Percentiles rank a stretch among this genome's conserved stretches.
These are phyloP conservation scores for Pseudomyrmex sp. DNA, from an alignment of 1,140 invertebrate species.

Conservation along the genomic window DNA sequence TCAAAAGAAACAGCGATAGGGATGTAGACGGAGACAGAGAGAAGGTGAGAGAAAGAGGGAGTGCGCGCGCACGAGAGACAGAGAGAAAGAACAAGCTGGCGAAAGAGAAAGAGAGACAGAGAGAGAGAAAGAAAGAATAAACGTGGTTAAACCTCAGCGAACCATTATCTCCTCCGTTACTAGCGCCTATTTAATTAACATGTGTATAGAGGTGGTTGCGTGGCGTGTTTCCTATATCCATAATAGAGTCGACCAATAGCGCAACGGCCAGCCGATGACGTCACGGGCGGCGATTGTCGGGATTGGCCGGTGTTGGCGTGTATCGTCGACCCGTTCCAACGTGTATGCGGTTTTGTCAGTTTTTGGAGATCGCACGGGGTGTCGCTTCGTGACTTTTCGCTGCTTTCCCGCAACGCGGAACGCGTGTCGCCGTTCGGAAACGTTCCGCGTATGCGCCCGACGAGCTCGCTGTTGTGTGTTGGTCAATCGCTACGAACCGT, in stretches of 20 bases:
- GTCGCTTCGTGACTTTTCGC: conserved; percentile 67
- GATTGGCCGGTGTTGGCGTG: conserved; percentile 74
- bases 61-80: not conserved
- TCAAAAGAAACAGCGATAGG: conserved; percentile 60
- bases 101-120: not conserved
- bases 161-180: conserved; percentile 71
- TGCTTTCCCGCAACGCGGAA: not conserved
- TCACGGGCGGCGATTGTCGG: conserved; percentile 65
- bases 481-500: conserved; percentile 1
- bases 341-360: conserved; percentile 76
- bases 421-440: not conserved
- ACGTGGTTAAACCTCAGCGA: not conserved
- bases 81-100: not conserved
- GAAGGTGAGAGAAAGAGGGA: not conserved
- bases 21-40: not conserved
- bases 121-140: conserved; percentile 1
- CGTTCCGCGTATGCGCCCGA: not conserved
- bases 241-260: conserved; percentile 79
- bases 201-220: conserved; percentile 81
- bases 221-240: conserved; percentile 82
- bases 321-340: conserved; percentile 69
- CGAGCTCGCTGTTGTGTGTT: not conserved
- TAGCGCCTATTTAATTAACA: conserved; percentile 80
- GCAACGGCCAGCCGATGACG: conserved; percentile 71
- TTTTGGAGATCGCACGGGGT: conserved; percentile 65